Base-by-base conservation (phyloP, 1,140 invertebrate genomes). In the Lepidotrigona ventralis region DNA sequence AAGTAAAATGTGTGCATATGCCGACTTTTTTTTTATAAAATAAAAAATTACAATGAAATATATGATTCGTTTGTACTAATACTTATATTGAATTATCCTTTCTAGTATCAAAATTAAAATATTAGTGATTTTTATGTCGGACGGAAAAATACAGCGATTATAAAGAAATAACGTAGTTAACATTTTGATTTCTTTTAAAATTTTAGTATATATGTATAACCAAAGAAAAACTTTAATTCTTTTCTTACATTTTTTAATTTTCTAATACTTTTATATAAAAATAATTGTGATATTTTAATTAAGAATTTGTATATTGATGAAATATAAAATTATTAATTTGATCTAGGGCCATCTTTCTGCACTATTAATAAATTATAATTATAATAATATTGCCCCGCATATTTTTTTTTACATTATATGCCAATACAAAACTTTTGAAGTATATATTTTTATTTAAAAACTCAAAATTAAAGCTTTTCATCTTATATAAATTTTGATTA, bases 381-480 rank as follows among this genome's bases (percentile, higher is more conserved):
- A 64, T 66, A 75, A 29, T 76, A 53, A 76, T 79, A 86, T 76
- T 84, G 82, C 58, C 66, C 72, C 51, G 11, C 33, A 14, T 29
- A 23, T 68, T 60, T n/a, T 46, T n/a, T 84, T 74, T 74, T 63
- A 74, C 26, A n/a, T 68, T 69, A 51, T 15, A n/a, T 54, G 79
- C 56, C 33, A 12, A 58, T 84, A 81, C 63, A 84, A 84, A 84
- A 84, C 79, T 84, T 84, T 69, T 71, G 71, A 66, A 56, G n/a
- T 69, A 68, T 17, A 33, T 15, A 21, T 29, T 60, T 51, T 12
- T 23, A 14, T 5, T 69, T 11, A 19, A 2, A 54, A 66, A 11
- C 0, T 26, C 21, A 17, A 19, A 53, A 46, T 12, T 23, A 53
- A 54, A 60, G n/a, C 19, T n/a, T 58, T 58, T 21, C 51, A 46